These are phyloP conservation scores for Gymnothorax javanicus DNA, from an alignment of 2,797 vertebrate species.

Conservation along the genomic window DNA sequence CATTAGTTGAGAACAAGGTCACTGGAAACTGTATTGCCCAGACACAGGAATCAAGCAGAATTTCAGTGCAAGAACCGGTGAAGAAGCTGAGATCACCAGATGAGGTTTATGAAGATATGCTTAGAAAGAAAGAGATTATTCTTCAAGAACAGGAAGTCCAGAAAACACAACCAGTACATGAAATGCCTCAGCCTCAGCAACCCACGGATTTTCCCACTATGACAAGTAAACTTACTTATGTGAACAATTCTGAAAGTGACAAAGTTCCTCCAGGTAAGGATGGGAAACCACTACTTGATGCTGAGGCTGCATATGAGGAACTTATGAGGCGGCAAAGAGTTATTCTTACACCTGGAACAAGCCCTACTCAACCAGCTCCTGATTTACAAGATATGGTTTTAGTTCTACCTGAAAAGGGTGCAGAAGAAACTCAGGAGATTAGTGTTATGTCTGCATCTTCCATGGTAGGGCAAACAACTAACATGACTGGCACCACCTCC, in stretches of 20 bases:
- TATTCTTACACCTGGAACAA: constrained; percentile 84
- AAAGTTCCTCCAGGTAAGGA: constrained; percentile 74
- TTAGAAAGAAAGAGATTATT: constrained; percentile 82
- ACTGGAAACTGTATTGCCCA: constrained; percentile 58
- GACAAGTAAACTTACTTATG: constrained; percentile 78
- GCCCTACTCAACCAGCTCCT: constrained; percentile 78
- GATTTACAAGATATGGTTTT: constrained; percentile 53
- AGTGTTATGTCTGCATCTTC: constrained; percentile 60
- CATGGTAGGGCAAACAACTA: neutral
- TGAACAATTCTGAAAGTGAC: constrained; percentile 71
- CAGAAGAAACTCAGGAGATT: constrained; percentile 60
- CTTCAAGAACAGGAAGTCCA: constrained; percentile 82
- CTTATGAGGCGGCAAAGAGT: constrained; percentile 83
- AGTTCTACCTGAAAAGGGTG: constrained; percentile 56
- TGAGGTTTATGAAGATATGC: constrained; percentile 87
- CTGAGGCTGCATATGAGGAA: constrained; percentile 90
- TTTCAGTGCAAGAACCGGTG: constrained; percentile 76
- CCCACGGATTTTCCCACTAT: constrained; percentile 83
- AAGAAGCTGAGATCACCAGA: constrained; percentile 82
- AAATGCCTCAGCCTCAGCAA: constrained; percentile 67
- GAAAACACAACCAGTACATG: constrained; percentile 74
- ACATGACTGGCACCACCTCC: constrained; percentile 54
- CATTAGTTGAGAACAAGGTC: constrained; percentile 83
- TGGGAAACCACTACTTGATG: constrained; percentile 86
- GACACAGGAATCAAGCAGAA: constrained; percentile 73